Conservation (phyloP, 2,888 invertebrate species). For the Pristionchus fissidentatus region DNA sequence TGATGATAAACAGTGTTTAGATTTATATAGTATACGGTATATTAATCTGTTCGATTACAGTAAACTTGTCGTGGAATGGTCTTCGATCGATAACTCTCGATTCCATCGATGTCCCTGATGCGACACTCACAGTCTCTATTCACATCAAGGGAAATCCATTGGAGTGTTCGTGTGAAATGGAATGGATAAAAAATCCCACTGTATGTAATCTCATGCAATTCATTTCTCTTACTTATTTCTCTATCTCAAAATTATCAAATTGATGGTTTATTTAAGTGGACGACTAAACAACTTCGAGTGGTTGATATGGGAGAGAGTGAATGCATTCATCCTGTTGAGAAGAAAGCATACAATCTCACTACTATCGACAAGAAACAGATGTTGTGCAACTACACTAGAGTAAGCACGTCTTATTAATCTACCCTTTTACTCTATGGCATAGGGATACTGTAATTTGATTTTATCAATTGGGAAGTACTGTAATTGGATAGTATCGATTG, state of each 20-base stretch:
- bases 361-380: constrained; percentile 58
- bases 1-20: no score
- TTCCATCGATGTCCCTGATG: constrained; percentile 22
- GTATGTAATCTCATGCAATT: neutral
- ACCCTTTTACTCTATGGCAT: no score
- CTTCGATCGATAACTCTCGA: neutral
- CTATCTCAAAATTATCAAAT: no score
- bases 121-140: constrained; percentile 42
- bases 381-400: constrained; percentile 64
- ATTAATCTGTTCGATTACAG: neutral
- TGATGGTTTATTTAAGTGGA: no score
- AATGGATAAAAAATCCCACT: constrained; percentile 82
- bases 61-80: constrained; percentile 50
- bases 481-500: no score
- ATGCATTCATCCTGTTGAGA: constrained; percentile 86
- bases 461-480: no score
- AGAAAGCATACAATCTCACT: constrained; percentile 50
- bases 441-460: no score
- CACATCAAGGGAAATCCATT: constrained; percentile 84
- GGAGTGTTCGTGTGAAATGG: constrained; percentile 91
- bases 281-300: constrained; percentile 80
- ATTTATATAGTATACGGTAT: neutral
- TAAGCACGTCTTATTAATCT: constrained; percentile 7
- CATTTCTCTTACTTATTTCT: neutral
- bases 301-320: constrained; percentile 88